Base-by-base conservation (phyloP, 2,888 invertebrate species). In the Alviniconcha strummeri region DNA sequence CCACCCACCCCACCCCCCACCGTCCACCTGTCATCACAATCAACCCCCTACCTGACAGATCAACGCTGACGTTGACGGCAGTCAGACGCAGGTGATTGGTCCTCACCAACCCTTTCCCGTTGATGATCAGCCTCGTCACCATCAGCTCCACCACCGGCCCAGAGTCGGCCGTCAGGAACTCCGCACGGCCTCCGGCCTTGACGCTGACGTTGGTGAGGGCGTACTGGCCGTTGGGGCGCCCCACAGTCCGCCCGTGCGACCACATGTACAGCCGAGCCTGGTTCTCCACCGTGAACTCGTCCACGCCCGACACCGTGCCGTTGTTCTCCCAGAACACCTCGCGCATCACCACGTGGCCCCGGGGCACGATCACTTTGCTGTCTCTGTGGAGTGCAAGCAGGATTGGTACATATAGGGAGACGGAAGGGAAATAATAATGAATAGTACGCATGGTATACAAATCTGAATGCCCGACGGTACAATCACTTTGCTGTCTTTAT, bases 291-390 rank as follows among this genome's bases (percentile, higher is more conserved):
- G 87, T 84, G 1, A 90, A 84, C 4, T 89, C 89, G 9, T 88
- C 86, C 80, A 89, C 84, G 0, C 88, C 89, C 15, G 84, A 84
- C 54, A 91, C 81, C 0, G 90, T 91, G 9, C 89, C 89, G 81
- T 90, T 90, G 52, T 90, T 80, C 82, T 90, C 90, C 75, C 86
- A 86, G 88, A 89, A 91, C 8, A 90, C 89, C 60, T 89, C 90
- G 15, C 90, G 85, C 75, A 91, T 57, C 15, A 82, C 52, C 57
- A 82, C 55, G 57, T 77, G 82, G 17, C 76, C 67, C 3, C 17
- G 19, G 2, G 82, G 82, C 9, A 76, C 82, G 5, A 56, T 71
- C 19, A 82, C 56, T 15, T 67, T 55, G 77, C 82, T 77, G 77
- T 75, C 52, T 19, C 82, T 82, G 82, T 74, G 7, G 5, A 36